Evolutionary conservation across 2,888 invertebrate species (phyloP).

Genomic region (Fragum sueziense): DNA sequence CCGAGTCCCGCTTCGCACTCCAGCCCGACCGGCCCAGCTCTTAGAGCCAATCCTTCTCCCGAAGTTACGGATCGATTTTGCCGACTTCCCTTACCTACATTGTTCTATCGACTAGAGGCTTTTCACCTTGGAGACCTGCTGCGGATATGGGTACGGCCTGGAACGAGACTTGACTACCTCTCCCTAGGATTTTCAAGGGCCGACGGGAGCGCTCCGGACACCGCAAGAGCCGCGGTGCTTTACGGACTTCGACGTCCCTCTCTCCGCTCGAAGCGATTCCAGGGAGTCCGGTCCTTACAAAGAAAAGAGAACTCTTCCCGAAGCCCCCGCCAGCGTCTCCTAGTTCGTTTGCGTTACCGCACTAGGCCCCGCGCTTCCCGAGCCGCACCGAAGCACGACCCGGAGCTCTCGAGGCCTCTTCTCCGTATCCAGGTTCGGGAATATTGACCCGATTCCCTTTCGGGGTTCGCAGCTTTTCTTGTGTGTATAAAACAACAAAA

Average conservation of each 20-base stretch:
- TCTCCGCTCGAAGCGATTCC: constrained; percentile 83
- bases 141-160: constrained; percentile 88
- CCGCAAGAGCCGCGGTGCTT: constrained; percentile 82
- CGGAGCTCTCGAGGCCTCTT: background rate
- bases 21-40: no score
- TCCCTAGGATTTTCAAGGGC: constrained; percentile 83
- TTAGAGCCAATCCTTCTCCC: constrained; percentile 90
- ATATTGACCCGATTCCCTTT: constrained; percentile 82
- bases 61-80: constrained; percentile 86
- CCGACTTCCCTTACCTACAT: no score
- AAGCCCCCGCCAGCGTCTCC: constrained; percentile 80
- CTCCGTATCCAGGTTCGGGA: constrained; percentile 85
- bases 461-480: constrained; percentile 56
- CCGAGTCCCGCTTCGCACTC: constrained; percentile 84
- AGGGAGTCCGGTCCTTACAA: constrained; percentile 82
- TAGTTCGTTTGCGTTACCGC: constrained; percentile 79
- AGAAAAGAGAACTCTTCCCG: constrained; percentile 83
- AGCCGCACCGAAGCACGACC: constrained; percentile 83
- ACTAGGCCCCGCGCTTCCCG: constrained; percentile 83
- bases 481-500: background rate
- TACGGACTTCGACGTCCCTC: constrained; percentile 79
- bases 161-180: constrained; percentile 81
- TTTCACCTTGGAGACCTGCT: constrained; percentile 90
- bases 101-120: no score
- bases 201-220: constrained; percentile 77